A percentile compares a stretch with the other conserved stretches of the same genome.
Conservation (phyloP, 1,140 invertebrate species). For the Teleogryllus occipitalis region DNA sequence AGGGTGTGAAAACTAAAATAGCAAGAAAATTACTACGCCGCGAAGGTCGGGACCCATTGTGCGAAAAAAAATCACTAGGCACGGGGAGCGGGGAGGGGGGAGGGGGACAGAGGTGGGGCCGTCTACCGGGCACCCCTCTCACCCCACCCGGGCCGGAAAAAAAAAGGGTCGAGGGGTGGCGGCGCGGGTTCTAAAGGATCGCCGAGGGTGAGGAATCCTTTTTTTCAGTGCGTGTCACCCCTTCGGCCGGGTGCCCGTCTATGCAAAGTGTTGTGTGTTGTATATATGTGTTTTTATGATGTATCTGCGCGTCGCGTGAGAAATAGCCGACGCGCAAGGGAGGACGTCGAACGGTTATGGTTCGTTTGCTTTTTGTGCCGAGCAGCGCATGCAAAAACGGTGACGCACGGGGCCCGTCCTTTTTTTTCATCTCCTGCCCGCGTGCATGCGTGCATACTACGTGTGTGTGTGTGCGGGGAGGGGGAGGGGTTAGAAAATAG, state of each 20-base stretch:
- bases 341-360: neutral
- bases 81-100: no score
- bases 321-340: neutral
- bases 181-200: neutral
- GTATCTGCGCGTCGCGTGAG: neutral
- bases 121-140: no score
- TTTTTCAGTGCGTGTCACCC: neutral
- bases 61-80: neutral
- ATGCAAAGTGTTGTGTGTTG: constrained; percentile 4
- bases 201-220: neutral
- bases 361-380: neutral
- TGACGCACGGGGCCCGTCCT: neutral
- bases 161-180: neutral
- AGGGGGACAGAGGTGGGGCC: no score
- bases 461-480: no score
- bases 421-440: neutral
- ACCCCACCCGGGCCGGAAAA: neutral
- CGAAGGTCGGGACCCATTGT: neutral
- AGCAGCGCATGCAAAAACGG: neutral
- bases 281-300: constrained; percentile 2
- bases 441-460: no score
- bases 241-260: neutral
- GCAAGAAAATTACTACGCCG: neutral
- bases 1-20: constrained; percentile 5
- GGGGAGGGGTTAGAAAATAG: neutral